These are phyloP conservation scores for Apamea anceps DNA, from an alignment of 2,888 invertebrate genomes.

Conservation along the genomic window DNA sequence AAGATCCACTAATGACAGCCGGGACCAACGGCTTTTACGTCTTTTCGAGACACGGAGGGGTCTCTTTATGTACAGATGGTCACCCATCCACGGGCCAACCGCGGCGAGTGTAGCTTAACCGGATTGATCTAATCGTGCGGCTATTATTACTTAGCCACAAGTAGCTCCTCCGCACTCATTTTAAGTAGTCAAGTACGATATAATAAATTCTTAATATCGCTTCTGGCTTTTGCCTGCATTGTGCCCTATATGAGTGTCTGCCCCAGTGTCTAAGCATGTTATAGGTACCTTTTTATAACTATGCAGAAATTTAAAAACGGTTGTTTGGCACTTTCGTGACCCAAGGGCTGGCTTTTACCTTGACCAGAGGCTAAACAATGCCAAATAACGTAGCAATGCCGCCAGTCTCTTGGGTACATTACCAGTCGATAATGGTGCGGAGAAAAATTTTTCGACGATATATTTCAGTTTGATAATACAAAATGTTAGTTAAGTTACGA, in stretches of 20 bases:
- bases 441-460: background rate
- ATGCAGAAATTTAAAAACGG: background rate
- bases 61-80: too few species aligned
- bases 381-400: background rate
- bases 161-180: too few species aligned
- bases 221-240: background rate
- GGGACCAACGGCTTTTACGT: too few species aligned
- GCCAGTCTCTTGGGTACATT: background rate
- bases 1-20: too few species aligned
- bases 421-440: background rate
- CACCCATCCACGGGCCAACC: too few species aligned
- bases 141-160: too few species aligned
- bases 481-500: background rate
- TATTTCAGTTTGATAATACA: background rate
- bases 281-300: background rate
- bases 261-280: too few species aligned
- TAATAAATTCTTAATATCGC: too few species aligned
- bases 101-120: too few species aligned
- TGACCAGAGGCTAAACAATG: background rate
- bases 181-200: too few species aligned
- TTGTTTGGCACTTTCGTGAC: background rate
- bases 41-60: too few species aligned
- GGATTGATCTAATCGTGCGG: too few species aligned
- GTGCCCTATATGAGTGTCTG: background rate
- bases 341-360: background rate